A percentile compares a stretch with the other conserved stretches of the same genome.
Conservation (phyloP, 2,797 vertebrate genomes). For the Labroides dimidiatus region DNA sequence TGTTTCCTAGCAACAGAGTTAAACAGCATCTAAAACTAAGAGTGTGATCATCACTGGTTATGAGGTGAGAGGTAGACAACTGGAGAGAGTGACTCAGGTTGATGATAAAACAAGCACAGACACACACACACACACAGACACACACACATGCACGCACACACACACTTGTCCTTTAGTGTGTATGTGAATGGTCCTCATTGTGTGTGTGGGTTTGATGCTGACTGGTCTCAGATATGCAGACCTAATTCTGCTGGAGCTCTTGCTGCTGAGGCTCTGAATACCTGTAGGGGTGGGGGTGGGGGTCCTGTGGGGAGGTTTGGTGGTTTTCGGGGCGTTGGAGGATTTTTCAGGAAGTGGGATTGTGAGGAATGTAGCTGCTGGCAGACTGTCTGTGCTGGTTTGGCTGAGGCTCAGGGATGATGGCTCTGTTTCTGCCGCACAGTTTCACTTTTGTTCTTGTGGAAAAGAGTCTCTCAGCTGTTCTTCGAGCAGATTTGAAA, state of each 20-base stretch:
- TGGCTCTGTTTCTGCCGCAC: conserved; percentile 17
- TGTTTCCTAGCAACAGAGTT: neutral
- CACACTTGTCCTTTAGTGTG: neutral
- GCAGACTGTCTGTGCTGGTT: conserved; percentile 47
- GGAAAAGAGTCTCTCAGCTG: conserved; percentile 11
- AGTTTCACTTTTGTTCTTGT: conserved; percentile 15
- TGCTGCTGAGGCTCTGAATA: conserved; percentile 32
- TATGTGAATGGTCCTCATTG: conserved; percentile 4
- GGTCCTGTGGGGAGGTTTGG: conserved; percentile 16
- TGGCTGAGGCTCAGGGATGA: conserved; percentile 65
- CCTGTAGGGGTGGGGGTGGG: conserved; percentile 33
- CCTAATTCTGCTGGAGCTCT: conserved; percentile 1
- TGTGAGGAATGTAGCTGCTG: conserved; percentile 75
- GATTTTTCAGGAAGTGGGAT: conserved; percentile 76
- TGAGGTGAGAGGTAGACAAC: too few species aligned
- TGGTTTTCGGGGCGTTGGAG: conserved; percentile 50
- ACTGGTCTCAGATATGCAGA: conserved; percentile 26
- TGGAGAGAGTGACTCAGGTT: too few species aligned
- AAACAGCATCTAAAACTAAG: neutral
- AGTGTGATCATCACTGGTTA: too few species aligned
- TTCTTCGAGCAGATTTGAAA: neutral
- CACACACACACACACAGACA: conserved; percentile 9
- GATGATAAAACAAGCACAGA: neutral
- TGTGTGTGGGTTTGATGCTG: conserved; percentile 6
- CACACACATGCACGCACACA: neutral